These are phyloP conservation scores for Blastomussa wellsi DNA, from an alignment of 92 coral and sea anemone species.

Conservation along the genomic window DNA sequence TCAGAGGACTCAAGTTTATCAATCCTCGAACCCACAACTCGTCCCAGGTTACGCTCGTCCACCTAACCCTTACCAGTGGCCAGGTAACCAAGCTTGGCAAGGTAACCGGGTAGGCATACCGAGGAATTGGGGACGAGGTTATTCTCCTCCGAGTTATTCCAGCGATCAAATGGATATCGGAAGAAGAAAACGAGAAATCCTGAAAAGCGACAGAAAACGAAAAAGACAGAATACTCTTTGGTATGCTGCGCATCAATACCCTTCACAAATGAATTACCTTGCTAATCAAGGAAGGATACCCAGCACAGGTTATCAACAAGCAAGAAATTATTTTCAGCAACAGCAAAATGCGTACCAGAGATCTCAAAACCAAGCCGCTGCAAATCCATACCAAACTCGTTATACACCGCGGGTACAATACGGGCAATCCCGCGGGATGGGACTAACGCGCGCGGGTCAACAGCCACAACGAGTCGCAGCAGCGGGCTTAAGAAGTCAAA, in stretches of 20 bases:
- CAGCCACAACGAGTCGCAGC: background rate
- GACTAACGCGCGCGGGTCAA: conserved; percentile 3
- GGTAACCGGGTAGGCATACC: conserved; percentile 11
- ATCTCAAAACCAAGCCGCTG: conserved; percentile 5
- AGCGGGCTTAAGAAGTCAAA: conserved; percentile 9
- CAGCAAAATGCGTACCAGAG: conserved; percentile 2
- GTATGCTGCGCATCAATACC: conserved; percentile 46
- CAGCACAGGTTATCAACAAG: conserved; percentile 14
- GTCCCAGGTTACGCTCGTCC: conserved; percentile 6
- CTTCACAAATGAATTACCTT: conserved; percentile 5
- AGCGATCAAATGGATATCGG: conserved; percentile 45
- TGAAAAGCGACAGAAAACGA: conserved; percentile 21
- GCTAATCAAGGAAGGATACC: conserved; percentile 23
- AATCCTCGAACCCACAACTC: conserved; percentile 12
- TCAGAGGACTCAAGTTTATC: background rate
- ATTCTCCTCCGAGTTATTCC: conserved; percentile 24
- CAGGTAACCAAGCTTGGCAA: conserved; percentile 36
- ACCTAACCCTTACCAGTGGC: conserved; percentile 33
- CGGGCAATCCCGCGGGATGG: conserved; percentile 24
- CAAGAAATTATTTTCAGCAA: conserved; percentile 22
- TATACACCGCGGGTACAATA: conserved; percentile 3
- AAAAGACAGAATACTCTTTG: conserved; percentile 69
- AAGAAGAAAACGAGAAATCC: conserved; percentile 50
- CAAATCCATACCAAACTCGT: background rate
- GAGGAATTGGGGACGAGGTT: conserved; percentile 25